Evolutionary conservation across 2,113 vertebrate genomes (phyloP), one percentile per base, ranked within the genome.

Genomic region (Syngnathus typhle): DNA sequence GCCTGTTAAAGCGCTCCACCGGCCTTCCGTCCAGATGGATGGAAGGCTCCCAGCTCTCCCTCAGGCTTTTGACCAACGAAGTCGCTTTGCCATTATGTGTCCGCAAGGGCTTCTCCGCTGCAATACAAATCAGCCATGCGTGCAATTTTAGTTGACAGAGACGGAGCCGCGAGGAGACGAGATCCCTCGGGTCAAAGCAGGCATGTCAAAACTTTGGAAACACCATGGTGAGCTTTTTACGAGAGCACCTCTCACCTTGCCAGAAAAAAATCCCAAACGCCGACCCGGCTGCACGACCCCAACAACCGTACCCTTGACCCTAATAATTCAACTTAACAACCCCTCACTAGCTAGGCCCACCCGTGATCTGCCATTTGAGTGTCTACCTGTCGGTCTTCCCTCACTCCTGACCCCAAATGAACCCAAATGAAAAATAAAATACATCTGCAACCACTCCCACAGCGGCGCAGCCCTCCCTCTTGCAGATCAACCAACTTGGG

Each of bases 1-100:
- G 91, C 85, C 91, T 93, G 84, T 86, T 92, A 71, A 91, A 93
- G 72, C 81, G 62, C 47, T 92, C 91, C 51, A 87, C 87, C 0
- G 89, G 90, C 80, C 88, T 89, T 74, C 84, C 87, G 37, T 90
- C 80, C 69, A 86, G 82, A 73, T 92, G 91, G 74, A 84, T 89
- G 23, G 91, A 87, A 4, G 79, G 87, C 52, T 93, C 92, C 93
- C 92, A 93, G 1, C 62, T 89, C 74, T 93, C 79, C 67, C 85
- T 89, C 82, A 90, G 77, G 80, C 87, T 85, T 73, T 79, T 89
- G 63, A 90, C 85, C 84, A 80, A 74, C 65, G 88, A 81, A 63
- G 89, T 81, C 78, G 93, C 85, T 84, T 83, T 92, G 82, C 89
- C 91, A 71, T 89, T 91, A 61, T 85, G 88, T 77, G 89, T 79